Base-by-base conservation (phyloP, 2,888 invertebrate genomes). In the Zaprionus obscuricornis region DNA sequence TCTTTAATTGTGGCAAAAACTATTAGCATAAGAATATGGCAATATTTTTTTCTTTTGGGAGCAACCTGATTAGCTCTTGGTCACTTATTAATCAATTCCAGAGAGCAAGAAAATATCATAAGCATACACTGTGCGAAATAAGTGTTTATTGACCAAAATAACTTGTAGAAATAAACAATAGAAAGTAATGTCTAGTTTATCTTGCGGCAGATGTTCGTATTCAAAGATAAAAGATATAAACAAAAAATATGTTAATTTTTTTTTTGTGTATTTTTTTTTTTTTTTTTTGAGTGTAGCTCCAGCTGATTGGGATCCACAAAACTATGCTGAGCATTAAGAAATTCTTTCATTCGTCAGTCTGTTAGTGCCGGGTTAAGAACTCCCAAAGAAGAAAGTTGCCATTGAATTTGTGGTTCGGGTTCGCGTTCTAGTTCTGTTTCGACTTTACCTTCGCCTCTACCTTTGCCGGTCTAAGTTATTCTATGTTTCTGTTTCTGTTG, bases 291-390 rank as follows among this genome's bases (percentile, higher is more conserved):
- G 67, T 67, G 67, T 3, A 46, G 1, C 3, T 36, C 10, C 59
- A 58, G 65, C 69, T 59, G 69, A 27, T 45, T 36, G 8, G 2
- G 8, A 13, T 37, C 17, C 22, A 74, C 70, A 77, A 81, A 82
- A 81, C 72, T 50, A 36, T 42, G 66, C 39, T 54, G 70, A 73
- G 22, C 62, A 50, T 60, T 36, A 46, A 50, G 68, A 74, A 66
- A 59, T 81, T 75, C 77, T 77, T 81, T 84, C 81, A 82, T 77
- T 82, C 65, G 54, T 46, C 39, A 36, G 73, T 65, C 55, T 54
- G 73, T 55, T 70, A 63, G 62, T 58, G 75, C 47, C 59, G 67
- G 63, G 81, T 54, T 51, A 68, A 77, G 81, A 73, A 47, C 73
- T 51, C 6, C 33, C 56, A 51, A 11, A 46, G 10, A 39, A 20